A percentile compares a stretch with the other conserved stretches of the same genome.
phyloP scores from a whole-genome alignment of 1,140 invertebrate species.

The Cherax destructor region DNA sequence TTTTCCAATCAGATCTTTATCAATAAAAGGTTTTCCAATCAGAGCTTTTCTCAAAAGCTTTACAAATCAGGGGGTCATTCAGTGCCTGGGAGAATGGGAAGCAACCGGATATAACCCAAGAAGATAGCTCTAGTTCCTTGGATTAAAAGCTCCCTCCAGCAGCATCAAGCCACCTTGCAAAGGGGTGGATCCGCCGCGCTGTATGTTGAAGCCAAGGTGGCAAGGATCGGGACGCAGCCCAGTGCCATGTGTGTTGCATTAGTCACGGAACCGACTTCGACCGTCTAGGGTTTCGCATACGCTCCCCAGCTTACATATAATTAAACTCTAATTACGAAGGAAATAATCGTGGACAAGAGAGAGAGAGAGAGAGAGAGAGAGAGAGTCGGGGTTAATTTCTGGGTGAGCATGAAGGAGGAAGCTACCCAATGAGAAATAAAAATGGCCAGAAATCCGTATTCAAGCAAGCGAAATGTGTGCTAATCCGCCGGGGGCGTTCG shows the following conservation, averaged over 20 bases:
- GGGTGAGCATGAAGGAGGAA: neutral
- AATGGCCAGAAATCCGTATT: neutral
- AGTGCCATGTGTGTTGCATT: conserved; percentile 60
- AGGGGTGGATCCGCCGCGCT: no score
- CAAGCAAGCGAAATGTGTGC: neutral
- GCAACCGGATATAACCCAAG: no score
- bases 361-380: no score
- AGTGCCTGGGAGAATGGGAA: no score
- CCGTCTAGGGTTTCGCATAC: conserved; percentile 60
- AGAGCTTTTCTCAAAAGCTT: no score
- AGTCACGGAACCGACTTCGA: conserved; percentile 51
- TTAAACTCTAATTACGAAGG: conserved; percentile 65
- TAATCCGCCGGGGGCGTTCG: neutral
- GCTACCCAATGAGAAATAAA: neutral
- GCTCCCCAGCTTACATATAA: conserved; percentile 63
- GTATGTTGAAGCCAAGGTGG: conserved; percentile 35
- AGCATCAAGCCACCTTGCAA: no score
- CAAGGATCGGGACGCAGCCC: conserved; percentile 32
- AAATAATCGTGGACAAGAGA: conserved; percentile 55
- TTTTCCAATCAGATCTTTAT: no score
- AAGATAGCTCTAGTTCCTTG: no score
- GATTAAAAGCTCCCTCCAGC: no score
- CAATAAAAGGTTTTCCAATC: no score
- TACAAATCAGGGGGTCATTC: no score
- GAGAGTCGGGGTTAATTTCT: conserved; percentile 32